These are phyloP conservation scores for Hemichromis elongatus DNA, from an alignment of 2,113 vertebrate species.

Conservation along the genomic window DNA sequence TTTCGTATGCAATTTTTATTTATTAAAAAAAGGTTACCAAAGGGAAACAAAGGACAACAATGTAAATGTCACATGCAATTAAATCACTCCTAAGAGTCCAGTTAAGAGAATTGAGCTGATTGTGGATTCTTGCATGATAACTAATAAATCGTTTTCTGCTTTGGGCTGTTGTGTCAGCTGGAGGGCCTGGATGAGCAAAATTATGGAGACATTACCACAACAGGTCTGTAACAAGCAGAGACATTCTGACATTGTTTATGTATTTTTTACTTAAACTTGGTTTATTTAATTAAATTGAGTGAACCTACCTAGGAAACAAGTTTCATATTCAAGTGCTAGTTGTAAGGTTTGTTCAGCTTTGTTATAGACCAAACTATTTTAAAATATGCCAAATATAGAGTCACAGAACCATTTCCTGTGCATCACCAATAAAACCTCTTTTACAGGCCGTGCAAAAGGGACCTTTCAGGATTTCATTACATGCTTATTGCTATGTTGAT, in stretches of 20 bases:
- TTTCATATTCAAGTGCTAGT: too few species aligned
- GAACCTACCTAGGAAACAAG: not conserved
- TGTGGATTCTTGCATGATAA: not conserved
- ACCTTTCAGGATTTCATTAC: not conserved
- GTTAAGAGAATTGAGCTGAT: not conserved
- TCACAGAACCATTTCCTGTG: not conserved
- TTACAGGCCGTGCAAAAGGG: not conserved
- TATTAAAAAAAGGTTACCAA: not conserved
- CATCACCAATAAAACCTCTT: rapidly evolving
- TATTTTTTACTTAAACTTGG: not conserved
- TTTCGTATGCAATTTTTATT: not conserved
- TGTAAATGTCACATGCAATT: not conserved
- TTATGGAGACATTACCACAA: not conserved
- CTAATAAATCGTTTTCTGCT: not conserved
- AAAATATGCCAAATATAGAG: not conserved
- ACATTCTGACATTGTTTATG: not conserved
- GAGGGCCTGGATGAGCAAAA: not conserved
- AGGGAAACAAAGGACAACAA: not conserved
- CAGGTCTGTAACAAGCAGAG: not conserved
- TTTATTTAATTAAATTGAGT: not conserved
- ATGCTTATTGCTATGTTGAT: not conserved
- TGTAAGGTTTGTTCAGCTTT: not conserved
- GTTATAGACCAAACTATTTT: not conserved
- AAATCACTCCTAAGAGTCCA: not conserved
- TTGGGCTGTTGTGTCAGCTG: not conserved